Base-by-base conservation (phyloP, 23 tunicate species). In the Oikopleura dioica region DNA sequence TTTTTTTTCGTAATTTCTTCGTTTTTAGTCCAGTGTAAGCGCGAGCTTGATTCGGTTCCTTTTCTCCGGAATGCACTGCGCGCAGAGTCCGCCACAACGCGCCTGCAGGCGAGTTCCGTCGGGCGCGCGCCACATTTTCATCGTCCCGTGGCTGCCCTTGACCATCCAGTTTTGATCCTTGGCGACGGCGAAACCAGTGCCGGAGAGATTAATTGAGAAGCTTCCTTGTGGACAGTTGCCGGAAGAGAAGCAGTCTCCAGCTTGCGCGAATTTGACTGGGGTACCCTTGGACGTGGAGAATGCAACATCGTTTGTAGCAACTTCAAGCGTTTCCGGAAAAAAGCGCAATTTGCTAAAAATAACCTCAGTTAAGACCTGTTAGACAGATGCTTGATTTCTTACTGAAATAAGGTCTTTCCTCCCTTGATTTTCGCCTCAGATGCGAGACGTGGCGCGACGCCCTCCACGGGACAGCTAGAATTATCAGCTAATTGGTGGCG, bases 201-300 rank as follows among this genome's bases (percentile, higher is more conserved):
- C 72, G 2, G 29, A 2, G 4, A 63, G 26, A 63, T 63, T 63
- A 31, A 63, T 63, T 31, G 72, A 63, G 26, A 63, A 63, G 29
- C 72, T 28, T 12, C 72, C 72, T 63, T 63, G 72, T 12, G 72
- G 72, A 28, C 72, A 63, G 21, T 44, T 44, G 21, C 55, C 55
- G 9, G 55, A 9, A 44, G 55, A 44, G 16, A 44, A 44, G 16
- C 72, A 63, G 26, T 63, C 72, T 23, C 72, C 72, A 21, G 72
- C 72, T 12, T 23, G 16, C 26, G 72, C 72, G 33, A 63, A 63
- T 2, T 63, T 23, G 33, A 63, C 33, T 28, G 16, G 16, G 16
- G 29, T 63, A 2, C 72, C 72, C 26, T 31, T 24, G 16, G 72
- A 12, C 33, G 16, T 63, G 2, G 33, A 12, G 33, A 12, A 63